Evolutionary conservation across 2,797 vertebrate species (phyloP), one percentile per base, ranked within the genome.

Genomic region (Spinus olivaceus): DNA sequence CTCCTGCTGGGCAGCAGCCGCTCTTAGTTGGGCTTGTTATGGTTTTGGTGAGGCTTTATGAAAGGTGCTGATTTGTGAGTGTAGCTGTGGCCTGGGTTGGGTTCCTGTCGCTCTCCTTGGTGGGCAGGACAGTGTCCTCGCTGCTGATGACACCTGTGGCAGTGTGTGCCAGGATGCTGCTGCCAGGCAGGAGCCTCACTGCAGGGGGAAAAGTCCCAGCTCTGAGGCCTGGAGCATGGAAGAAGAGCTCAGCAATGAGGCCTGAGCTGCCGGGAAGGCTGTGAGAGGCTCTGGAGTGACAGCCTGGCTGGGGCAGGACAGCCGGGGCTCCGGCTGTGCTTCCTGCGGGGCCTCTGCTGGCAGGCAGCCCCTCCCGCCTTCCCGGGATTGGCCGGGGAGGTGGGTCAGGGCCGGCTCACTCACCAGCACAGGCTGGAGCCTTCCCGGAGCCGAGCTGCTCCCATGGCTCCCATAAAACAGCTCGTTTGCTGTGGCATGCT

Each of bases 91-190:
- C 50, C 42, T 67, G 4, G 5, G 27, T 12, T 64, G 79, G 2
- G 56, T 61, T 59, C 7, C 65, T 57, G 57, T 57, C 2, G 1
- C 14, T 78, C 10, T 3, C 22, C 56, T 33, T 15, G 5, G 46
- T 6, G 59, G 46, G 46, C 80, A 71, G 65, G 66, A 20, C 30
- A 16, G 49, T 37, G 65, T 37, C 61, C 77, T 73, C 2, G 0
- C 35, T 49, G n/a, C 72, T 0, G 0, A 39, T 42, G 82, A 17
- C 4, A 4, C 27, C 27, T 0, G 1, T 37, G 61, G 64, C 78
- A 21, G 11, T 1, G 30, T 0, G 1, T 54, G 60, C 57, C 33
- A 28, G 74, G 24, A 8, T 22, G 69, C 15, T 0, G 2, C 78
- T 64, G 37, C 82, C 69, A 17, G 66, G 37, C 49, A 41, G 41